Percentiles rank a stretch among this genome's conserved stretches.
phyloP scores from a whole-genome alignment of 2,113 vertebrate genomes.

The Pseudopipra pipra region DNA sequence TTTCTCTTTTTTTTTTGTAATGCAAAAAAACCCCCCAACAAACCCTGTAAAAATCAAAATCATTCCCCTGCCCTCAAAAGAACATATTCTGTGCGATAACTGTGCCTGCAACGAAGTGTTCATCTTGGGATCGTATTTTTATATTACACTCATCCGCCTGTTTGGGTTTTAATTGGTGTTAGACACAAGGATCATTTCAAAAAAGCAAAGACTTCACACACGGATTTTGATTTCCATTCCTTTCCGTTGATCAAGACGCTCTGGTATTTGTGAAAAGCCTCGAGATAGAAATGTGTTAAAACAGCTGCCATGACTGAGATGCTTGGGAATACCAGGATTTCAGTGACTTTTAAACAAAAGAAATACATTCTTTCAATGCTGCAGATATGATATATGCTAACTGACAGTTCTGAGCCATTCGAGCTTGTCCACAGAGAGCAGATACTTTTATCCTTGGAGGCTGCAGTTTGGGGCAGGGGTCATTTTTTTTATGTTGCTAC shows the following conservation, averaged over 20 bases:
- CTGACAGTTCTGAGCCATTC: constrained; percentile 47
- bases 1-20: constrained; percentile 27
- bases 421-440: constrained; percentile 32
- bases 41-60: constrained; percentile 47
- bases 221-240: constrained; percentile 59
- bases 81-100: constrained; percentile 73
- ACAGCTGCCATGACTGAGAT: not conserved
- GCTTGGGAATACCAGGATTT: constrained; percentile 38
- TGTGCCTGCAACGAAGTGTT: constrained; percentile 80
- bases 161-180: constrained; percentile 79
- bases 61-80: constrained; percentile 66
- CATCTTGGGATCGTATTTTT: constrained; percentile 78
- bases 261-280: constrained; percentile 53
- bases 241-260: constrained; percentile 43
- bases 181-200: constrained; percentile 62
- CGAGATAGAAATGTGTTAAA: not conserved
- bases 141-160: constrained; percentile 72
- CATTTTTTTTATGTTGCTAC: constrained; percentile 61
- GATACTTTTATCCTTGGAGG: constrained; percentile 40
- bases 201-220: constrained; percentile 55
- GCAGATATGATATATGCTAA: constrained; percentile 36
- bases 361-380: constrained; percentile 60
- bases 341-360: not conserved
- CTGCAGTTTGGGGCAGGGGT: constrained; percentile 59
- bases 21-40: constrained; percentile 54